phyloP scores from a whole-genome alignment of 2,888 invertebrate species.

The Phytoseiulus persimilis region DNA sequence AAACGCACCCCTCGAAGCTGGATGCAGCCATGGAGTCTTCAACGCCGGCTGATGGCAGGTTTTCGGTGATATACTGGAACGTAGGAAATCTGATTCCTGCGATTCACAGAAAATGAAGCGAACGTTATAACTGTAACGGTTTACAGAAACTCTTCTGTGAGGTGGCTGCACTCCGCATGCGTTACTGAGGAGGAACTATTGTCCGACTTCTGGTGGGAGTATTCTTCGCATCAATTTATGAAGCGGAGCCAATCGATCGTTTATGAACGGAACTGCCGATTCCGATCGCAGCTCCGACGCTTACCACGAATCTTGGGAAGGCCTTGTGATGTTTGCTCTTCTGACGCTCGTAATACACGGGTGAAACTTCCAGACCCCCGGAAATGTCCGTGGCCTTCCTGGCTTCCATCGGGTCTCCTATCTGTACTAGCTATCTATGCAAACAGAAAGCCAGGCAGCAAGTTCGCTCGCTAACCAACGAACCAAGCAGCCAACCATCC shows the following conservation, averaged over 20 bases:
- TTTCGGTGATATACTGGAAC: not conserved
- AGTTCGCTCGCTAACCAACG: not conserved
- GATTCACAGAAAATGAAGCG: not conserved
- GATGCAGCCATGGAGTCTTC: not conserved
- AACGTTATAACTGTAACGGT: not conserved
- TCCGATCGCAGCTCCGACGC: not conserved
- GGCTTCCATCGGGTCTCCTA: not conserved
- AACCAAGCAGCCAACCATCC: not conserved
- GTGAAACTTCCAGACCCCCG: not conserved
- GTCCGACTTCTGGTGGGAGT: not conserved
- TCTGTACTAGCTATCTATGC: not conserved
- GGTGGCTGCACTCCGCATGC: not conserved
- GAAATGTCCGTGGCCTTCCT: conserved; percentile 5
- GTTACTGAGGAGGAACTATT: not conserved
- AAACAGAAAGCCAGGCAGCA: not conserved
- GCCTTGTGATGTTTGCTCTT: not conserved
- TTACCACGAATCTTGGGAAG: not conserved
- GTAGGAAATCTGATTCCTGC: not conserved
- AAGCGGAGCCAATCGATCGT: not conserved
- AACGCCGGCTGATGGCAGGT: not conserved
- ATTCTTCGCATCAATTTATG: not conserved
- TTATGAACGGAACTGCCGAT: not conserved
- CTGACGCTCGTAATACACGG: not conserved
- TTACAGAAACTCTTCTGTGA: not conserved
- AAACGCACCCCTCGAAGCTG: not conserved